Evolutionary conservation across 2,797 vertebrate genomes (phyloP).

Genomic region (Coendou prehensilis): DNA sequence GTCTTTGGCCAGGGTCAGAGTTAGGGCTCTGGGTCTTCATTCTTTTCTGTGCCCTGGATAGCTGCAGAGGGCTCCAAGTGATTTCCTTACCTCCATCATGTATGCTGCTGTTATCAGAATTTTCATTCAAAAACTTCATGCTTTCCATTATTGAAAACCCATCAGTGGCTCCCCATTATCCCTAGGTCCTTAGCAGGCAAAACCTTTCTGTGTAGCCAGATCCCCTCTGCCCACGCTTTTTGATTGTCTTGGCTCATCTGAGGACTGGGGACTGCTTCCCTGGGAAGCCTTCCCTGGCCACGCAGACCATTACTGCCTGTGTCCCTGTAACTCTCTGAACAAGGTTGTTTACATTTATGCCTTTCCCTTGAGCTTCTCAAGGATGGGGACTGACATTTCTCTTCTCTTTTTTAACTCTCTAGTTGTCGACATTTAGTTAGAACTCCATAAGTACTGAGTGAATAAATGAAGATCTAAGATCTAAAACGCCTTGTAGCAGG

Average conservation of each 20-base stretch:
- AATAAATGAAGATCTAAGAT: background rate
- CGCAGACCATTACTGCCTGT: too few species aligned
- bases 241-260: background rate
- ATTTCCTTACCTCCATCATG: background rate
- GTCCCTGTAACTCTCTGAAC: background rate
- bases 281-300: background rate
- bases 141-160: background rate
- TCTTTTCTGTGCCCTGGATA: background rate
- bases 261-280: background rate
- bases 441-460: background rate
- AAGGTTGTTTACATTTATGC: background rate
- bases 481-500: background rate
- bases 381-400: background rate
- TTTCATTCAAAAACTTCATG: background rate
- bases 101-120: background rate
- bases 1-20: background rate
- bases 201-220: background rate
- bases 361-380: background rate
- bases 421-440: background rate
- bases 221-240: background rate
- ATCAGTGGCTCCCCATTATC: background rate
- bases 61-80: background rate
- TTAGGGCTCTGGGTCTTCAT: background rate
- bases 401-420: background rate
- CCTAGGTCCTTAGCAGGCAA: background rate